Conservation (phyloP, 64 coral and sea anemone species). For the Trachythela sp. region DNA sequence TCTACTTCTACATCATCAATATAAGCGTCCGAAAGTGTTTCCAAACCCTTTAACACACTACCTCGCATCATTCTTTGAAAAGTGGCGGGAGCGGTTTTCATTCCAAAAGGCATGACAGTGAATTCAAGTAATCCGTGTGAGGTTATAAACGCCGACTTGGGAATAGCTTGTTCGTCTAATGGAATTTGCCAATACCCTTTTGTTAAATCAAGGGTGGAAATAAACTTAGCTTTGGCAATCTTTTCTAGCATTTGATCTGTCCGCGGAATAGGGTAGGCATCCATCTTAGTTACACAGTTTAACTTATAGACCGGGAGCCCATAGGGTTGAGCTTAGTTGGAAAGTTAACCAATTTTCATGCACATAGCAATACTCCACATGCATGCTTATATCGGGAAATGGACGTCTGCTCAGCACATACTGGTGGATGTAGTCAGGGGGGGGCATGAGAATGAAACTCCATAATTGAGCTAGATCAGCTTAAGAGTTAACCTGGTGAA, state of each 20-base stretch:
- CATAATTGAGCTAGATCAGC: too few relatives aligned
- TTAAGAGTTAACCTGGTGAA: too few relatives aligned
- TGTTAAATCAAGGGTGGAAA: constrained; percentile 49
- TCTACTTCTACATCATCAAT: constrained; percentile 46
- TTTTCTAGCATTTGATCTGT: constrained; percentile 44
- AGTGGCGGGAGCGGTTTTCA: constrained; percentile 39
- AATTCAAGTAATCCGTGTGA: constrained; percentile 40
- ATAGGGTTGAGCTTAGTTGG: background rate
- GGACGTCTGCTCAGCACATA: too few relatives aligned
- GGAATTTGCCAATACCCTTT: constrained; percentile 58
- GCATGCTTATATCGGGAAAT: too few relatives aligned
- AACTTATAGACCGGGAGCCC: background rate
- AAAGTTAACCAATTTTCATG: too few relatives aligned
- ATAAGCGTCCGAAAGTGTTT: constrained; percentile 27
- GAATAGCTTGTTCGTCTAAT: constrained; percentile 2
- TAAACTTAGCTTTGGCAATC: constrained; percentile 12
- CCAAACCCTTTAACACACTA: background rate
- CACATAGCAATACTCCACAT: too few relatives aligned
- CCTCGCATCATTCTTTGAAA: constrained; percentile 49
- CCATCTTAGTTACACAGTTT: background rate
- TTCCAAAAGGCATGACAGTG: constrained; percentile 42
- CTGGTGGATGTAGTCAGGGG: too few relatives aligned
- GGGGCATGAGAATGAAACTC: too few relatives aligned
- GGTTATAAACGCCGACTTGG: constrained; percentile 41
- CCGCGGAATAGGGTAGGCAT: background rate